Conservation (phyloP, 2,113 vertebrate genomes). For the Genyomyrus donnyi region DNA sequence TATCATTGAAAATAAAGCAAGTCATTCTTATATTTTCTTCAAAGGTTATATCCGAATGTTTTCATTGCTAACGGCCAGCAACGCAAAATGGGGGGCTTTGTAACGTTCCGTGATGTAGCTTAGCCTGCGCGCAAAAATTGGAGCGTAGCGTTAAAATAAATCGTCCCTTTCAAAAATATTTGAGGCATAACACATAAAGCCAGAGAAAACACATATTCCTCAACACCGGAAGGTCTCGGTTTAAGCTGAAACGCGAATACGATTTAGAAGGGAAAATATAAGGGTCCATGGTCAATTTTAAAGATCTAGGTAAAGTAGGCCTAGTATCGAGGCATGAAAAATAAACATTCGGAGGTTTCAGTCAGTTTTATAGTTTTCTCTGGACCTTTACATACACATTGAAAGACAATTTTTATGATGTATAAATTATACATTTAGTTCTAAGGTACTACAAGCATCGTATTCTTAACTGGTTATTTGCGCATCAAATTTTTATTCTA, state of each 20-base stretch:
- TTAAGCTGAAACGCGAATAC: neutral
- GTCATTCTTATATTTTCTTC: neutral
- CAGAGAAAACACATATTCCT: neutral
- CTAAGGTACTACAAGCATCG: neutral
- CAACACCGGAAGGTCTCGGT: neutral
- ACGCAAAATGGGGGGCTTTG: neutral
- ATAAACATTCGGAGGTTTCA: constrained; percentile 1
- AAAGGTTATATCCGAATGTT: neutral
- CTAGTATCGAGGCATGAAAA: neutral
- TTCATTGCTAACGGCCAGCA: neutral
- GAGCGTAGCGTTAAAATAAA: neutral
- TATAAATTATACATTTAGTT: neutral
- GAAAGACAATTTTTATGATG: neutral
- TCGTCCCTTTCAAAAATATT: constrained; percentile 12
- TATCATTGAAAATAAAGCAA: neutral
- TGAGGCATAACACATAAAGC: constrained; percentile 14
- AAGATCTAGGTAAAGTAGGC: neutral
- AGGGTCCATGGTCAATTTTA: neutral
- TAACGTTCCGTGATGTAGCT: neutral
- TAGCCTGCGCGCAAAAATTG: neutral
- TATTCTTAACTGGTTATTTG: neutral
- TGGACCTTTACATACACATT: neutral
- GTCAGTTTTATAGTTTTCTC: neutral
- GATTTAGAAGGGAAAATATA: neutral
- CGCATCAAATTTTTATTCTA: neutral